Evolutionary conservation across 92 coral and sea anemone genomes (phyloP), one percentile per base, ranked within the genome.

Genomic region (Isaurus tuberculatus): DNA sequence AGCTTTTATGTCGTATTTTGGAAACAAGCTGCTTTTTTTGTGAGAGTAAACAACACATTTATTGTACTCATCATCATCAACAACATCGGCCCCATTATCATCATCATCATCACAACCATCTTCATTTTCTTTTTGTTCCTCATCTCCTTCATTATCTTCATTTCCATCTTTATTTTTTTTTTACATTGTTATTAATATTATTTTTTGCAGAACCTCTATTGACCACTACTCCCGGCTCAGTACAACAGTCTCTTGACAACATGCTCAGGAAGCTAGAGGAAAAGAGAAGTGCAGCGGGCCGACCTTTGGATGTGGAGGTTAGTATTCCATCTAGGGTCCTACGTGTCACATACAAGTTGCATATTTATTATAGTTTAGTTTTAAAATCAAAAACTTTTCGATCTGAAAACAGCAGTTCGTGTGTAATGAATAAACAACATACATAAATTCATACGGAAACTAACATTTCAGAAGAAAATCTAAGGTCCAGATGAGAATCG

Each of bases 191-290:
- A 55, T 19, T 57, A 57, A 19, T 57, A 57, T 22, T 57, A 44
- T 73, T 75, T 75, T 7, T 30, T 80, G 89, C 31, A 25, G 99
- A 96, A 73, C 84, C 95, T 2, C 89, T 96, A 26, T 81, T 96
- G 73, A 94, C 99, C 20, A 96, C 93, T 31, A 80, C 98, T n/a
- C 99, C 99, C 2, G 78, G 82, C 30, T 83, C 94, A 5, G 97
- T 96, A 4, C 94, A 96, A 31, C 97, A 94, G 72, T 96, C 99
- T 8, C 86, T 94, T 78, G 89, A 96, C 20, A 87, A 65, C 72
- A 88, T 91, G 74, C 94, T 96, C 48, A 87, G 80, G 55, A 92
- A 91, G 63, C 88, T 96, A 31, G 87, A 94, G 42, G 98, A 96
- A 28, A 96, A 96, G 84, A 86, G 99, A 58, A 88, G 75, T 29